These are phyloP conservation scores for Cantharis lateralis DNA, from an alignment of 2,888 invertebrate species.

Conservation along the genomic window DNA sequence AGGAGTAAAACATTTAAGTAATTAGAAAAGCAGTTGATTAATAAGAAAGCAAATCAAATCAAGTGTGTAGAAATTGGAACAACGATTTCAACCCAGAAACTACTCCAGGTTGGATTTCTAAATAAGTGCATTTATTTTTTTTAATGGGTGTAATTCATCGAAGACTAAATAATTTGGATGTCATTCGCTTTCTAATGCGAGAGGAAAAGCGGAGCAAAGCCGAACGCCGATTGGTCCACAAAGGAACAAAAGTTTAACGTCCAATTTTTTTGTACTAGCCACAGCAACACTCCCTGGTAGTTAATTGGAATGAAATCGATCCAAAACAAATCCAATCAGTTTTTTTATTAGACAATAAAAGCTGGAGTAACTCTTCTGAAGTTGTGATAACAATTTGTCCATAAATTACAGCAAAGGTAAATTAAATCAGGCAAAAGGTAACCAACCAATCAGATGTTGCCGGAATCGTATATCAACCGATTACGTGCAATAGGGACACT, in stretches of 20 bases:
- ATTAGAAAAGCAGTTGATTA: neutral
- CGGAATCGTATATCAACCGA: slow-evolving; percentile 4
- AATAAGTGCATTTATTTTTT: neutral
- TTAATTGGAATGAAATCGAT: neutral
- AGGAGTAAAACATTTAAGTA: neutral
- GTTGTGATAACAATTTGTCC: neutral
- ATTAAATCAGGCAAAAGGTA: neutral
- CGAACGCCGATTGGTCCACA: neutral
- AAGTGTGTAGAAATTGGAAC: neutral
- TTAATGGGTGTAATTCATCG: neutral
- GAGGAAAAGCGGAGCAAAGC: neutral
- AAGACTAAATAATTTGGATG: neutral
- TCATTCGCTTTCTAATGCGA: neutral
- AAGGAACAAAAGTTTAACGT: too few species aligned
- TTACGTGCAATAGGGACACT: slow-evolving; percentile 13
- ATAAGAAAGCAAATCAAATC: neutral
- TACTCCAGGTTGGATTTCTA: neutral
- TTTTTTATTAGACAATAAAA: neutral
- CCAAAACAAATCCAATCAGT: neutral
- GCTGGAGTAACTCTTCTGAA: neutral
- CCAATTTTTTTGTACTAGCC: too few species aligned
- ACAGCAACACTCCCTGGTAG: neutral
- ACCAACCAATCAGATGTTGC: slow-evolving; percentile 7
- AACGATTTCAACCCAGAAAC: neutral
- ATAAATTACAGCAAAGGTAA: neutral